phyloP scores from a whole-genome alignment of 2,113 vertebrate genomes.

The Raphicerus campestris region DNA sequence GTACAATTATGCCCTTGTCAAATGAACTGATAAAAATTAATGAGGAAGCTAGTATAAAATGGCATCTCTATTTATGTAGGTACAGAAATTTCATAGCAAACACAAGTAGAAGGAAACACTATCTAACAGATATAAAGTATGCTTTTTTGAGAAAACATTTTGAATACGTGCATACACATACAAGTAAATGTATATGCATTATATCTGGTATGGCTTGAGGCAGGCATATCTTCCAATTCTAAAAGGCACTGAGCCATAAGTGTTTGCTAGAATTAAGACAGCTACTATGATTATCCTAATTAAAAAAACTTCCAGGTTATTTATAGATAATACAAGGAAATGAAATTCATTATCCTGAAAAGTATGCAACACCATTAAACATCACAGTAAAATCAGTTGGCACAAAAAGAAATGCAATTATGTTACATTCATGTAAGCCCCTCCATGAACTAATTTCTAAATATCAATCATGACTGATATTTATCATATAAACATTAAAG shows the following conservation, averaged over 20 bases:
- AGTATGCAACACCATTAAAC: conserved; percentile 80
- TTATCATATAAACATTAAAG: conserved; percentile 43
- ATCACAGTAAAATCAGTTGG: conserved; percentile 79
- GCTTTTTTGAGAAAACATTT: background rate
- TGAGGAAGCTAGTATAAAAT: background rate
- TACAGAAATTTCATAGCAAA: background rate
- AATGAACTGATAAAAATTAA: background rate
- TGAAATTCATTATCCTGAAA: conserved; percentile 79
- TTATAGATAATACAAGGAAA: conserved; percentile 80
- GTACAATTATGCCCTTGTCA: background rate
- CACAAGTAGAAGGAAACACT: conserved; percentile 1
- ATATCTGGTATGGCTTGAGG: background rate
- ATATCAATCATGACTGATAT: conserved; percentile 41
- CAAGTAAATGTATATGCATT: background rate
- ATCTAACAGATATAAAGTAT: background rate
- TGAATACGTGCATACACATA: background rate
- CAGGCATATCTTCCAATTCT: conserved; percentile 56
- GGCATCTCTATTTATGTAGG: background rate
- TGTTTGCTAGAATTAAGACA: conserved; percentile 69
- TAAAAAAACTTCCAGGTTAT: conserved; percentile 78
- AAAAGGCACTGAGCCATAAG: conserved; percentile 56
- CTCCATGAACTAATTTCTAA: conserved; percentile 67
- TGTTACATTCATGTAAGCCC: conserved; percentile 71
- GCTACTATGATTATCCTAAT: conserved; percentile 76
- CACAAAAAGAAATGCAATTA: conserved; percentile 79